Conservation (phyloP, 92 coral and sea anemone genomes). For the Actinostola sp. region DNA sequence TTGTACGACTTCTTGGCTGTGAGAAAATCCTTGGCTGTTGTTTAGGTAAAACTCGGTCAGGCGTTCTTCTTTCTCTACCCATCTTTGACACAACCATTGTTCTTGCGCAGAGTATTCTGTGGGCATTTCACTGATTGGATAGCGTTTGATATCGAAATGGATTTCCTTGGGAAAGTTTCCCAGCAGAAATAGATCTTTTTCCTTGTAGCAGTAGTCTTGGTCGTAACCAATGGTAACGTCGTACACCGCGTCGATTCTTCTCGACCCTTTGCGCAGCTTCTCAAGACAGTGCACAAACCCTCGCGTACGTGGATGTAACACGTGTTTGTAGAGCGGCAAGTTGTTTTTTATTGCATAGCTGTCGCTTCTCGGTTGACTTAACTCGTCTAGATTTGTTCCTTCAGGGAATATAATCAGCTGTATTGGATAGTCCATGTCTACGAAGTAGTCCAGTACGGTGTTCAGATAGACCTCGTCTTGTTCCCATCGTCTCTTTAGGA, state of each 20-base stretch:
- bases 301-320: conserved; percentile 86
- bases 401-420: conserved; percentile 95
- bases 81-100: conserved; percentile 81
- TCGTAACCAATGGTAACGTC: conserved; percentile 92
- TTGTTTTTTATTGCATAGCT: conserved; percentile 86
- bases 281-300: conserved; percentile 88
- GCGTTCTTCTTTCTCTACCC: conserved; percentile 84
- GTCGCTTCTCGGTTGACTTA: conserved; percentile 67
- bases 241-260: conserved; percentile 76
- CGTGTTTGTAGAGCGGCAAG: conserved; percentile 76
- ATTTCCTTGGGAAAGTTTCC: conserved; percentile 89
- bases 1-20: conserved; percentile 4
- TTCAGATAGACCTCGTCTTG: conserved; percentile 81
- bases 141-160: conserved; percentile 83
- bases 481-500: conserved; percentile 88
- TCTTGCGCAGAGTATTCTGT: conserved; percentile 62
- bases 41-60: conserved; percentile 67
- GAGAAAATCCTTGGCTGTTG: conserved; percentile 19
- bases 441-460: conserved; percentile 76
- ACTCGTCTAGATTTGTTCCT: conserved; percentile 80
- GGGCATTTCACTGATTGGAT: conserved; percentile 70
- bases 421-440: conserved; percentile 62
- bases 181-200: conserved; percentile 63
- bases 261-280: conserved; percentile 67
- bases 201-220: conserved; percentile 71